Conservation (phyloP, 2,113 vertebrate genomes). For the Grammomys dolichurus region DNA sequence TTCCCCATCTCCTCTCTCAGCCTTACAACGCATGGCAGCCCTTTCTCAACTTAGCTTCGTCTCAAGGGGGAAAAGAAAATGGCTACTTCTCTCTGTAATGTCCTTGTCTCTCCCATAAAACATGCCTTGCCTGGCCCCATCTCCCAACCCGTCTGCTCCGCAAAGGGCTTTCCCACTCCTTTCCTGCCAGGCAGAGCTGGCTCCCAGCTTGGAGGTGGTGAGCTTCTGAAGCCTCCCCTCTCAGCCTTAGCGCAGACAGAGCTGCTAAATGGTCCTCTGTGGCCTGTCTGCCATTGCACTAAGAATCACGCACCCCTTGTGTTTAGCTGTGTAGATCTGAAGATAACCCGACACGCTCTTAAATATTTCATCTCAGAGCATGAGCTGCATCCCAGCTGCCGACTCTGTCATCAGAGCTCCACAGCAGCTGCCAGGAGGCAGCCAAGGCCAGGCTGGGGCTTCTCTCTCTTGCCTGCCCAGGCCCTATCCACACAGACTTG, state of each 20-base stretch:
- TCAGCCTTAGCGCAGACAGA: not conserved
- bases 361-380: conserved; percentile 84
- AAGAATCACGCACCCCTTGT: conserved; percentile 73
- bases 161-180: not conserved
- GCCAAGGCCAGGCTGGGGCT: conserved; percentile 29
- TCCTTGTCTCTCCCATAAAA: not conserved
- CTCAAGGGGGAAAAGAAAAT: not conserved
- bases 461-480: not conserved
- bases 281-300: conserved; percentile 58
- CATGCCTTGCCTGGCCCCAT: fast-evolving
- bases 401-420: conserved; percentile 75
- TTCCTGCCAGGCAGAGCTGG: not conserved
- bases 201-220: not conserved
- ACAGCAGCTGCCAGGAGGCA: conserved; percentile 56
- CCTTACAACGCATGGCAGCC: fast-evolving
- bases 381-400: conserved; percentile 60
- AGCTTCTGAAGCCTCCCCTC: not conserved
- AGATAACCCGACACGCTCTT: conserved; percentile 82
- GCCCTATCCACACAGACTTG: fast-evolving
- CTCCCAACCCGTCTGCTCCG: too few relatives aligned
- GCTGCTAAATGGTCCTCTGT: conserved; percentile 60
- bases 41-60: not conserved
- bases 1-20: not conserved
- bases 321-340: conserved; percentile 83
- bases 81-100: not conserved